phyloP scores from a whole-genome alignment of 2,797 vertebrate species.

The Coregonus suidteri region DNA sequence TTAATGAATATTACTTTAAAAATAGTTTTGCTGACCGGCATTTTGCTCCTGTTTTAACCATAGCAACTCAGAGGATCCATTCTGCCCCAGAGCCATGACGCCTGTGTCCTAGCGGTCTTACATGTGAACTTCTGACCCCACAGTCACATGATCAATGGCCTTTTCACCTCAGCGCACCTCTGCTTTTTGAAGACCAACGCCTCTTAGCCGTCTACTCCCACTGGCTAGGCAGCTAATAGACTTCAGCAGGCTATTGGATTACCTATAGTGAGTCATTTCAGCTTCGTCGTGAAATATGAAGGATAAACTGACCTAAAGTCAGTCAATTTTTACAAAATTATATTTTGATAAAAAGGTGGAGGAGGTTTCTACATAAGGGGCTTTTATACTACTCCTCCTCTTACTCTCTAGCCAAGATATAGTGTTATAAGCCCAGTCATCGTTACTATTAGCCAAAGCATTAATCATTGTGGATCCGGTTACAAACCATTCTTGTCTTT shows the following conservation, averaged over 20 bases:
- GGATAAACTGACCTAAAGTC: background rate
- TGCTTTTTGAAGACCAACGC: background rate
- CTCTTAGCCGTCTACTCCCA: background rate
- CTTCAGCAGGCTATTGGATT: background rate
- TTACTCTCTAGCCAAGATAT: constrained; percentile 54
- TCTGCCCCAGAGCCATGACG: constrained; percentile 41
- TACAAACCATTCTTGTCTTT: background rate
- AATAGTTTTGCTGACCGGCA: background rate
- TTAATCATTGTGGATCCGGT: background rate
- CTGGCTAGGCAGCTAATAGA: background rate
- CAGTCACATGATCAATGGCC: constrained; percentile 23
- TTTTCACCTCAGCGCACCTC: constrained; percentile 28
- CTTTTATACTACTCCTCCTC: no score
- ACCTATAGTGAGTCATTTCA: background rate
- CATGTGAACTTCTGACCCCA: constrained; percentile 54
- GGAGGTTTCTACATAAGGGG: no score
- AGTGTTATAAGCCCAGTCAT: no score
- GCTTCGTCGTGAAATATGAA: background rate
- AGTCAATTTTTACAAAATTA: background rate
- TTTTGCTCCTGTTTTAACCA: constrained; percentile 24
- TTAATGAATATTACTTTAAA: background rate
- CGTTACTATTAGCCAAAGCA: background rate
- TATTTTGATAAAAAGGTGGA: no score
- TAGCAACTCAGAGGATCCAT: background rate
- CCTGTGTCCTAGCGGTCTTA: constrained; percentile 38